Evolutionary conservation across 2,888 invertebrate species (phyloP), one percentile per base, ranked within the genome.

Genomic region (Odiellus spinosus): DNA sequence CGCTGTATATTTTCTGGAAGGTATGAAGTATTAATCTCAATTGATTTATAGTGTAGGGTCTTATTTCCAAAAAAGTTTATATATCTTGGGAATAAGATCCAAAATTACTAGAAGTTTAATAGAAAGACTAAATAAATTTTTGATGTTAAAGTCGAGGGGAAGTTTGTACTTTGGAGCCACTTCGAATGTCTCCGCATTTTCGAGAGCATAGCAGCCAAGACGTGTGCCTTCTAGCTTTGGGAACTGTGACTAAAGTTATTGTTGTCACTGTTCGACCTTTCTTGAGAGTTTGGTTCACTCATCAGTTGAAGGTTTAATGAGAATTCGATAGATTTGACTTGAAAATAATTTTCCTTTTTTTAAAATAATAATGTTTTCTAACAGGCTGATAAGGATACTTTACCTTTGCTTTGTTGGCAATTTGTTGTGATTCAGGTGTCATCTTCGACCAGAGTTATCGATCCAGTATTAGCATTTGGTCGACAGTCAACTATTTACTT

Each of bases 401-500:
- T 95, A 32, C 96, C 96, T 0, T 74, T 93, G 41, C 70, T 96
- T 19, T 81, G 86, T 26, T 96, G 95, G 95, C 90, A 86, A 67
- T 76, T 84, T 67, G 84, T 86, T 14, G 74, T 84, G 10, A 82
- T 86, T 53, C 82, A 85, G 61, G 76, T 80, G 41, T 74, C 75
- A 12, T 71, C 57, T 32, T 55, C 76, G 58, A 69, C 75, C 1
- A 73, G 78, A 56, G 73, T 79, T 11, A 73, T 81, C 44, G 85
- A 84, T 63, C 87, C 90, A 12, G 81, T 93, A 8, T 71, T 95
- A 47, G 85, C 91, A 1, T 85, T 90, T 63, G 93, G 83, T 0
- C 73, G 95, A 42, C 83, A 86, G 44, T 77, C 75, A 55, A 77
- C 77, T 40, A 69, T 96, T 43, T 81, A 82, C 64, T 93, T 91